phyloP scores from a whole-genome alignment of 2,888 invertebrate species.

The Lochmaea capreae region DNA sequence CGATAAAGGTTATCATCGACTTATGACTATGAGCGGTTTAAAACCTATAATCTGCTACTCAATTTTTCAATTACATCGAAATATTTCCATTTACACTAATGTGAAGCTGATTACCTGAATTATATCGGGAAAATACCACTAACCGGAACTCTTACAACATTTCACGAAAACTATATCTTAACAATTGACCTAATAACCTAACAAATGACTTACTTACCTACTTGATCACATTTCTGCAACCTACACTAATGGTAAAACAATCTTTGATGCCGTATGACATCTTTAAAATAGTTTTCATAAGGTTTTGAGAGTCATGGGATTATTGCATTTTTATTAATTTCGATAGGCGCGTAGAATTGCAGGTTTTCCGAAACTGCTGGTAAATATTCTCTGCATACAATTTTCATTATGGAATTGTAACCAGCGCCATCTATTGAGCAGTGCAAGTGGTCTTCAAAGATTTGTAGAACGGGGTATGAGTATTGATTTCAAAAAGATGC shows the following conservation, averaged over 20 bases:
- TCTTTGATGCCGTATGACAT: neutral
- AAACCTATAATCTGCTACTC: too few relatives aligned
- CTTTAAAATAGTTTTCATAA: neutral
- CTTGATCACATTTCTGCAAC: conserved; percentile 19
- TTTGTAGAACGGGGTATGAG: neutral
- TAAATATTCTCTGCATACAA: conserved; percentile 12
- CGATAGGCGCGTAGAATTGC: neutral
- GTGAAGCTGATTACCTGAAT: neutral
- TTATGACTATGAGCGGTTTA: too few relatives aligned
- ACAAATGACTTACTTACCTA: conserved; percentile 16
- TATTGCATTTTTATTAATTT: too few relatives aligned
- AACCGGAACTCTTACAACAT: conserved; percentile 6
- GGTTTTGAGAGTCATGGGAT: neutral
- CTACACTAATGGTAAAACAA: neutral
- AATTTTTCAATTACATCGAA: too few relatives aligned
- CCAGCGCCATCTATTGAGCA: conserved; percentile 14
- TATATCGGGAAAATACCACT: too few relatives aligned
- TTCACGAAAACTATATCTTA: neutral
- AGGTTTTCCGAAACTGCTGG: neutral
- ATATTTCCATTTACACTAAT: too few relatives aligned
- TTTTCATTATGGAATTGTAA: conserved; percentile 20
- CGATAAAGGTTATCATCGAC: too few relatives aligned
- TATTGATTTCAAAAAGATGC: neutral
- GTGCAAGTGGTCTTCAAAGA: neutral
- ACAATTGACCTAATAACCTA: conserved; percentile 21